Base-by-base conservation (phyloP, 2,888 invertebrate species). In the Phasia obesa region DNA sequence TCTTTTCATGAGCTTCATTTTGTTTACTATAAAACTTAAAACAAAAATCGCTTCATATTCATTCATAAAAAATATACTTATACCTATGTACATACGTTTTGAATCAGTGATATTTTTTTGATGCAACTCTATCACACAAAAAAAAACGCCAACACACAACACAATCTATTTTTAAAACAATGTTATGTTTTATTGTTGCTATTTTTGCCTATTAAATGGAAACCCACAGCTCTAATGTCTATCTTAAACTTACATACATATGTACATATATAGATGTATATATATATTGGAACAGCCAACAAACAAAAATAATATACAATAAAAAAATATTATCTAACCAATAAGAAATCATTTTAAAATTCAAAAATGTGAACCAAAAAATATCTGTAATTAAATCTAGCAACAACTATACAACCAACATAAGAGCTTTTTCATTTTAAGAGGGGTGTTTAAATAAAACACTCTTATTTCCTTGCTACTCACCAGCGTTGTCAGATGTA, bases 321-420 rank as follows among this genome's bases (percentile, higher is more conserved):
- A 79, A 83, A 47, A 55, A 59, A 65, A 67, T 17, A 75, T 75
- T 67, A 78, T 74, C 69, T 78, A 78, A 79, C 78, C 82, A 83
- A 79, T 83, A 75, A 83, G 79, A 83, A 79, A 70, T 57, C 70
- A 75, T 69, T 83, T 74, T 69, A 51, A 51, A 79, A n/a, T n/a
- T 71, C 59, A 6, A 35, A 59, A 65, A 73, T 69, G 25, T 62
- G 19, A 65, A 57, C 70, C 60, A 69, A 57, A 31, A 62, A 42
- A 35, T 69, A n/a, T 27, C 21, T 59, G 25, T 7, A 21, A 11
- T 25, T 23, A 74, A 38, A 51, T 31, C 55, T 21, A 79, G 0
- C 13, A 49, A 74, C 73, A 74, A 73, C 19, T 38, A 42, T 6
- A 27, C 27, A 27, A 6, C 35, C 9, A n/a, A 31, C 7, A 31